These are phyloP conservation scores for Hydriomena furcata DNA, from an alignment of 2,888 invertebrate species.

Conservation along the genomic window DNA sequence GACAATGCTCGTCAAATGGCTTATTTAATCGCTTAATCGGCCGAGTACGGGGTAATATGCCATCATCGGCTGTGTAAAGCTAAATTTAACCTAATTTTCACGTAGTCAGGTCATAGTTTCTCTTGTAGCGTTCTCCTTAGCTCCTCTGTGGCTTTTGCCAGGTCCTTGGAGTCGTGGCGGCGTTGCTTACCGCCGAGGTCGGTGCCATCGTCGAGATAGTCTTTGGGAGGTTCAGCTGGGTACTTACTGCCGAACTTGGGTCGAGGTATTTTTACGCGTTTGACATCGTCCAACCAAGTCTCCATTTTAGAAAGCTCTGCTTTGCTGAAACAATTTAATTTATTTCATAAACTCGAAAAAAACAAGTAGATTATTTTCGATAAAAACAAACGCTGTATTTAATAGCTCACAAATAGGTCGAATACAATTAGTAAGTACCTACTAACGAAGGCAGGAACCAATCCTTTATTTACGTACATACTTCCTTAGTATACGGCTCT, in stretches of 20 bases:
- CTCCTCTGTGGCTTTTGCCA: conserved; percentile 89
- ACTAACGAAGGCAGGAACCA: too few relatives aligned
- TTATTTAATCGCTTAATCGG: conserved; percentile 45
- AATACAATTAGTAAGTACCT: too few relatives aligned
- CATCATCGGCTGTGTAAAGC: conserved; percentile 37
- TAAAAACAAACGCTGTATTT: too few relatives aligned
- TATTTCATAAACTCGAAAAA: neutral
- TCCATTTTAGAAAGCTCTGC: conserved; percentile 83
- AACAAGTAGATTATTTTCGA: too few relatives aligned
- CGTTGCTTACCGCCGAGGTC: conserved; percentile 79
- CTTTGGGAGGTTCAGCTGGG: conserved; percentile 90
- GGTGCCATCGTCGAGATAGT: conserved; percentile 87
- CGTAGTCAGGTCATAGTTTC: conserved; percentile 85
- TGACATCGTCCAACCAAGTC: conserved; percentile 92
- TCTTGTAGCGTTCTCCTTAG: conserved; percentile 89
- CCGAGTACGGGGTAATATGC: conserved; percentile 36
- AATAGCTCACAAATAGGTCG: too few relatives aligned
- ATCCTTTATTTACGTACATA: too few relatives aligned
- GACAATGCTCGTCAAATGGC: conserved; percentile 45
- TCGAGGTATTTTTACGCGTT: conserved; percentile 91
- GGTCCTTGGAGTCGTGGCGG: conserved; percentile 78
- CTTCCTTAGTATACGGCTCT: too few relatives aligned
- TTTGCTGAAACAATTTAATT: conserved; percentile 5
- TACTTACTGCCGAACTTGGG: conserved; percentile 90
- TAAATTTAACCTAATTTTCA: conserved; percentile 47